These are phyloP conservation scores for Volucella bombylans DNA, from an alignment of 2,888 invertebrate genomes.

Conservation along the genomic window DNA sequence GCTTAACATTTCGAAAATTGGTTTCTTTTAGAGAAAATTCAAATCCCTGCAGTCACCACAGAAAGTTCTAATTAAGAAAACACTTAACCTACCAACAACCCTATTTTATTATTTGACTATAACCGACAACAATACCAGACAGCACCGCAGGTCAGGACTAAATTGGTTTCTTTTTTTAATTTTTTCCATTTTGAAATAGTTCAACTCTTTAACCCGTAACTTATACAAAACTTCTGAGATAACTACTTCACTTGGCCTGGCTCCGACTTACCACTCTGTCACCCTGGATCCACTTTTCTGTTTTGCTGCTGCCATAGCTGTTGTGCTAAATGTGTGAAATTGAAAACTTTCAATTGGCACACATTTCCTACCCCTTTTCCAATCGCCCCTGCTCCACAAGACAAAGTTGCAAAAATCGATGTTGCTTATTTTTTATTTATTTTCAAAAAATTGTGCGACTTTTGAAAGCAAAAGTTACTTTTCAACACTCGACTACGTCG, in stretches of 20 bases:
- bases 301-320: conserved; percentile 35
- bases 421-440: not conserved
- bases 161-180: conserved; percentile 23
- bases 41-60: too few species aligned
- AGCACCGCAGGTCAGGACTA: conserved; percentile 17
- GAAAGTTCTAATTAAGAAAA: too few species aligned
- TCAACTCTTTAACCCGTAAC: conserved; percentile 42
- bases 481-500: conserved; percentile 42
- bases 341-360: conserved; percentile 71
- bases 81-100: not conserved
- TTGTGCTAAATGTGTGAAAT: conserved; percentile 56
- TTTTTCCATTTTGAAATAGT: conserved; percentile 24
- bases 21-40: too few species aligned
- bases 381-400: not conserved
- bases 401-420: conserved; percentile 14
- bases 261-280: conserved; percentile 4
- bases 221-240: conserved; percentile 34
- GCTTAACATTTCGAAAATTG: too few species aligned
- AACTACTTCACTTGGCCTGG: conserved; percentile 17
- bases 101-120: conserved; percentile 1
- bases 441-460: conserved; percentile 23
- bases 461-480: conserved; percentile 72
- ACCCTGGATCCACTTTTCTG: not conserved
- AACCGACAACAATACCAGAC: not conserved
- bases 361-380: conserved; percentile 38